Conservation (phyloP, 2,888 invertebrate species). For the Coleophora flavipennella region DNA sequence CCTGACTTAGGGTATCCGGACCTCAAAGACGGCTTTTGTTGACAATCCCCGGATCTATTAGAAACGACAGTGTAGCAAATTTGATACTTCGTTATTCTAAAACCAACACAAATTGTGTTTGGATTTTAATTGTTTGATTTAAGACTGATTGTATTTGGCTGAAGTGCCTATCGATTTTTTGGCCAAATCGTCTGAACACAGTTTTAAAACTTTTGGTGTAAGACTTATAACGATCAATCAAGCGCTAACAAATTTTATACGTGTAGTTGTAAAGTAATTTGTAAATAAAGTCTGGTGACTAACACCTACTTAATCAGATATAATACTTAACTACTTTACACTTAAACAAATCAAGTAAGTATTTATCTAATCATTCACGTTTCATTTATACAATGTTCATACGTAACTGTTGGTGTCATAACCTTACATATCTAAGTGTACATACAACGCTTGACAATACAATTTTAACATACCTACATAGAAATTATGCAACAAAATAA, state of each 20-base stretch:
- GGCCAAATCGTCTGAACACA: slow-evolving; percentile 22
- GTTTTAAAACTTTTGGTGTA: no score
- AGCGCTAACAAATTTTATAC: no score
- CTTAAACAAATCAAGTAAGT: no score
- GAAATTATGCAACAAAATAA: no score
- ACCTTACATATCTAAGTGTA: slow-evolving; percentile 66
- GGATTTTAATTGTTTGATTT: slow-evolving; percentile 43
- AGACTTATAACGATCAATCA: no score
- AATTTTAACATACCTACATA: slow-evolving; percentile 36
- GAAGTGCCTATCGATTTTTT: slow-evolving; percentile 48
- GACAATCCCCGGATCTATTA: slow-evolving; percentile 72
- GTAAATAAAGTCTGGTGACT: no score
- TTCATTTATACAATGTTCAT: no score
- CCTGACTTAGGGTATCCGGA: slow-evolving; percentile 71
- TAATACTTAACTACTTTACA: no score
- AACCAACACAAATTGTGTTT: slow-evolving; percentile 23
- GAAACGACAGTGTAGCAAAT: slow-evolving; percentile 57
- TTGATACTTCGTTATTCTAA: slow-evolving; percentile 25
- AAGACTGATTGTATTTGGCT: slow-evolving; percentile 61
- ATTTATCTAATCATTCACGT: no score
- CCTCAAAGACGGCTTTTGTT: slow-evolving; percentile 82
- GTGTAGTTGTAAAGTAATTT: no score
- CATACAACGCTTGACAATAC: slow-evolving; percentile 71
- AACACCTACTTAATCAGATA: slow-evolving; percentile 6
- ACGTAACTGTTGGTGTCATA: slow-evolving; percentile 30